A percentile compares a stretch with the other conserved stretches of the same genome.
Evolutionary conservation across 2,888 invertebrate genomes (phyloP).

Genomic region (Tipula unca): DNA sequence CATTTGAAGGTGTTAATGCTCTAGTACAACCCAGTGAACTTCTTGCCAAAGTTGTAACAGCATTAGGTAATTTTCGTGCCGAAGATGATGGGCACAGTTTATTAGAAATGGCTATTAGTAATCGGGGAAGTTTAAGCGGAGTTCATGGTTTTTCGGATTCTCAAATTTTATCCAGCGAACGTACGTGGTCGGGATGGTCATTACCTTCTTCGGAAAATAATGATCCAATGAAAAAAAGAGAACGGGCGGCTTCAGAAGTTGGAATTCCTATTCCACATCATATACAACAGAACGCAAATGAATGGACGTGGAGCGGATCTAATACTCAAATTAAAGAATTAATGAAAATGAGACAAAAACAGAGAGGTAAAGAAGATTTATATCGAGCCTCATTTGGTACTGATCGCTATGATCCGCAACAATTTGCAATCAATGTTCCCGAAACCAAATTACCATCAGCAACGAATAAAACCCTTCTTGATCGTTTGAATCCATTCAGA

Average conservation of each 20-base stretch:
- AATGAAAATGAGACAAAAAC: slow-evolving; percentile 30
- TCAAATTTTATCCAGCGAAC: slow-evolving; percentile 64
- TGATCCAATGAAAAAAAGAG: slow-evolving; percentile 41
- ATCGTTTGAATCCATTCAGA: slow-evolving; percentile 37
- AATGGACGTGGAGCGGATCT: slow-evolving; percentile 43
- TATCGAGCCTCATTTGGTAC: slow-evolving; percentile 27
- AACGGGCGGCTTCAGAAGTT: slow-evolving; percentile 53
- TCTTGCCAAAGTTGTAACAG: slow-evolving; percentile 66
- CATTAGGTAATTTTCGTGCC: slow-evolving; percentile 53
- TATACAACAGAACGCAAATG: slow-evolving; percentile 29
- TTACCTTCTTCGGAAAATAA: slow-evolving; percentile 43
- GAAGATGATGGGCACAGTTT: slow-evolving; percentile 34
- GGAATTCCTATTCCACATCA: slow-evolving; percentile 29
- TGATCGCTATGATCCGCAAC: slow-evolving; percentile 23
- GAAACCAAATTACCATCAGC: slow-evolving; percentile 24
- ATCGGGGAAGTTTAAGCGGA: slow-evolving; percentile 41
- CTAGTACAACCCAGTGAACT: slow-evolving; percentile 68
- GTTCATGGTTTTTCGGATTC: slow-evolving; percentile 64
- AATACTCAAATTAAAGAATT: slow-evolving; percentile 38
- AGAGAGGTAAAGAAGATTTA: slow-evolving; percentile 30
- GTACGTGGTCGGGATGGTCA: slow-evolving; percentile 45
- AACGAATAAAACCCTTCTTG: slow-evolving; percentile 30
- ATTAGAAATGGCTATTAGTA: slow-evolving; percentile 23
- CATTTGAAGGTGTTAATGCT: slow-evolving; percentile 53
- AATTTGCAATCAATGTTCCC: slow-evolving; percentile 25